A percentile compares a stretch with the other conserved stretches of the same genome.
Conservation (phyloP, 2,113 vertebrate species). For the Athene noctua region DNA sequence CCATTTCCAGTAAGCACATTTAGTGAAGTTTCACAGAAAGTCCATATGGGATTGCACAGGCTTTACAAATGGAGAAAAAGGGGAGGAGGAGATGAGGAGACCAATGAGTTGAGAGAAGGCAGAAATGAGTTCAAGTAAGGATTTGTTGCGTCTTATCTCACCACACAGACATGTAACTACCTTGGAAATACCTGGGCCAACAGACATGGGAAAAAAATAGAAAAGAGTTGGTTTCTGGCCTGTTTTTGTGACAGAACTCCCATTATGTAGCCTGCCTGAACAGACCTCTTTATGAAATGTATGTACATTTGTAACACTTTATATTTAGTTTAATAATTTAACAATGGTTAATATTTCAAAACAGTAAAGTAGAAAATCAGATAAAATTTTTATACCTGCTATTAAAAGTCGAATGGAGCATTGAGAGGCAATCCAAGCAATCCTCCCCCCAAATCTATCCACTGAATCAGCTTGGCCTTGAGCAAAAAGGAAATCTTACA, state of each 20-base stretch:
- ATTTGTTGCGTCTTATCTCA: background rate
- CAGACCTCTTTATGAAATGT: constrained; percentile 52
- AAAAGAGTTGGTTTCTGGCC: background rate
- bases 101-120: background rate
- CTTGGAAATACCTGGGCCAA: background rate
- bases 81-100: background rate
- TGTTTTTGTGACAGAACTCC: background rate
- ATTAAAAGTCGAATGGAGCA: constrained; percentile 68
- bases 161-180: background rate
- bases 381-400: constrained; percentile 74
- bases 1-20: background rate
- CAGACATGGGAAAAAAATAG: background rate
- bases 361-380: constrained; percentile 73
- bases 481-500: background rate
- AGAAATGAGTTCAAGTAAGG: background rate
- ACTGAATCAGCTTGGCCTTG: background rate
- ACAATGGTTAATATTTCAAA: constrained; percentile 76
- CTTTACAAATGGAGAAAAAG: background rate
- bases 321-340: constrained; percentile 75
- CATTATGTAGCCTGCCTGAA: background rate
- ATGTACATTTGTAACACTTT: constrained; percentile 73
- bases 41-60: background rate
- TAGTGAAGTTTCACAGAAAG: background rate
- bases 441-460: background rate
- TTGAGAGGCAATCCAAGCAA: constrained; percentile 6